Percentiles rank a stretch among this genome's conserved stretches.
Conservation (phyloP, 2,113 vertebrate species). For the Phycodurus eques region DNA sequence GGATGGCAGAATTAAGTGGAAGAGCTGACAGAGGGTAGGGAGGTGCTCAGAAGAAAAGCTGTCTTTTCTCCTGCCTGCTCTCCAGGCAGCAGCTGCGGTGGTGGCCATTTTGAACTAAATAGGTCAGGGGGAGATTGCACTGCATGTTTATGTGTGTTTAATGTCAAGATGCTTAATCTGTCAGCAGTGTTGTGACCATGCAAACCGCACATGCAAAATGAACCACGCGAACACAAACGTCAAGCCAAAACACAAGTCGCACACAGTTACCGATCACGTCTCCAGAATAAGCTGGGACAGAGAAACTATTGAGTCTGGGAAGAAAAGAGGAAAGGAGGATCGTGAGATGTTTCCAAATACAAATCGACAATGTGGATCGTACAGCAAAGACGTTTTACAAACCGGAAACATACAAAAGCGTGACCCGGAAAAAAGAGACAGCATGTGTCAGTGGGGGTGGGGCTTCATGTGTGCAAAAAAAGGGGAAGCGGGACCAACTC, state of each 20-base stretch:
- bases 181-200: constrained; percentile 18
- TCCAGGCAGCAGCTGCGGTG: constrained; percentile 49
- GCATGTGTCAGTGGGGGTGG: constrained; percentile 13
- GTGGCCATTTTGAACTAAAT: constrained; percentile 72
- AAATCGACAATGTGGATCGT: neutral
- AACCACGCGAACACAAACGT: constrained; percentile 27
- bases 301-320: constrained; percentile 75
- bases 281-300: constrained; percentile 78
- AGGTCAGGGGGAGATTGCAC: constrained; percentile 71
- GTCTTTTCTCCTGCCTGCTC: neutral
- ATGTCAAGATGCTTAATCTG: neutral
- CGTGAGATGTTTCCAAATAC: constrained; percentile 22
- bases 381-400: constrained; percentile 1
- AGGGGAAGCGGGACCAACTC: neutral
- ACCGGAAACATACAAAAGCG: constrained; percentile 46
- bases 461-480: neutral
- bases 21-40: neutral
- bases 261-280: constrained; percentile 70
- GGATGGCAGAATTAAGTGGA: neutral
- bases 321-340: constrained; percentile 41
- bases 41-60: neutral
- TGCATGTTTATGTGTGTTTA: neutral
- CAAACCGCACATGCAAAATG: constrained; percentile 52
- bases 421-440: constrained; percentile 27
- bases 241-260: constrained; percentile 28